Evolutionary conservation across 2,888 invertebrate species (phyloP).

Genomic region (Reticulitermes lucifugus): DNA sequence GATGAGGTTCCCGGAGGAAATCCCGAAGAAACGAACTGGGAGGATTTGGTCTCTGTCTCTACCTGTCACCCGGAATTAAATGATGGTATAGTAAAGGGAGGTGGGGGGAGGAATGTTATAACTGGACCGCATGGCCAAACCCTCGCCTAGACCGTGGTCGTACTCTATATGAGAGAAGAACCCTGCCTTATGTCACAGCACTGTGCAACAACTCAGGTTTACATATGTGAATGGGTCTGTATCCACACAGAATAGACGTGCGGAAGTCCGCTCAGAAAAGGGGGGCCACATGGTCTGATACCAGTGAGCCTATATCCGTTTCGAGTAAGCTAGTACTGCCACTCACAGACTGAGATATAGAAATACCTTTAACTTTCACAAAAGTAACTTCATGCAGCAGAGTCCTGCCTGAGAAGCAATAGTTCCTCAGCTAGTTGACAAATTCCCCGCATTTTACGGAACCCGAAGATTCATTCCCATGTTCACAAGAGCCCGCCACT

Average conservation of each 20-base stretch:
- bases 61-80: constrained; percentile 54
- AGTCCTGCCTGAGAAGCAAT: too few relatives aligned
- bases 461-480: too few relatives aligned
- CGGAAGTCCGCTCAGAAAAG: background rate
- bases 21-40: constrained; percentile 51
- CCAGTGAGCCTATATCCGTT: too few relatives aligned
- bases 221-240: background rate
- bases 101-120: background rate
- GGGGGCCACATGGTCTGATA: background rate
- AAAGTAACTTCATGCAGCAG: too few relatives aligned
- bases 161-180: background rate
- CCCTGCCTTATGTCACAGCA: background rate
- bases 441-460: too few relatives aligned
- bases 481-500: too few relatives aligned
- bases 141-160: background rate
- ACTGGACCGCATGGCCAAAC: constrained; percentile 26
- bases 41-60: constrained; percentile 46
- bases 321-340: too few relatives aligned
- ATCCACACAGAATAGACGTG: background rate
- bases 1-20: constrained; percentile 51
- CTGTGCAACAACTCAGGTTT: background rate
- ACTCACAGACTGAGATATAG: too few relatives aligned
- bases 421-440: too few relatives aligned
- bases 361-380: too few relatives aligned
- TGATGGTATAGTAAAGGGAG: constrained; percentile 43